These are phyloP conservation scores for Anniella stebbinsi DNA, from an alignment of 2,797 vertebrate species.

Conservation along the genomic window DNA sequence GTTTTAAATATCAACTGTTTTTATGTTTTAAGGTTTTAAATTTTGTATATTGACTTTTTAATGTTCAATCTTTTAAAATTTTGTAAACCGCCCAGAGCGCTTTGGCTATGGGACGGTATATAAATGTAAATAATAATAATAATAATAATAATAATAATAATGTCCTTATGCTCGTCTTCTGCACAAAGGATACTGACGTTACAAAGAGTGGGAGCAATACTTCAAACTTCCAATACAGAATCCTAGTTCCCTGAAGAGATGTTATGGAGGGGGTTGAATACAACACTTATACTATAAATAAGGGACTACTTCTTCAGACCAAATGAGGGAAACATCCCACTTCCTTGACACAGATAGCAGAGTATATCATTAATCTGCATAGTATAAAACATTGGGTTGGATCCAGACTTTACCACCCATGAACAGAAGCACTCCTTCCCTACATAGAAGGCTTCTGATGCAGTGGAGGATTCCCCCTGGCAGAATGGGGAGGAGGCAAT, in stretches of 20 bases:
- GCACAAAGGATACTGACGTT: neutral
- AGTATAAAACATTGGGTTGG: neutral
- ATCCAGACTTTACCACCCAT: neutral
- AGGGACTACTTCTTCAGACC: neutral
- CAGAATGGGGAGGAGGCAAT: neutral
- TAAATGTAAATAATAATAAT: no score
- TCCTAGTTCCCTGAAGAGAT: neutral
- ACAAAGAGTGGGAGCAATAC: neutral
- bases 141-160: no score
- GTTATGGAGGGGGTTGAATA: neutral
- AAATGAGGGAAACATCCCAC: neutral
- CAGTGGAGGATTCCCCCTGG: neutral
- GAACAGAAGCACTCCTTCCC: neutral
- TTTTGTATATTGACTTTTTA: no score
- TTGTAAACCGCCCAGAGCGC: no score
- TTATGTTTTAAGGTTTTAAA: no score
- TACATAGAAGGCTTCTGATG: neutral
- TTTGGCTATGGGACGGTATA: no score
- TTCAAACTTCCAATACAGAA: neutral
- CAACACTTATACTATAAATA: neutral
- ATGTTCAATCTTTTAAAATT: no score
- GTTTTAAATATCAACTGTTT: no score
- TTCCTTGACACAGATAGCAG: neutral
- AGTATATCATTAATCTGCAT: neutral
- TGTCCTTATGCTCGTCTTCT: neutral